Percentiles rank a stretch among this genome's conserved stretches.
Evolutionary conservation across 2,113 vertebrate species (phyloP).

Genomic region (Lichenostomus cassidix): DNA sequence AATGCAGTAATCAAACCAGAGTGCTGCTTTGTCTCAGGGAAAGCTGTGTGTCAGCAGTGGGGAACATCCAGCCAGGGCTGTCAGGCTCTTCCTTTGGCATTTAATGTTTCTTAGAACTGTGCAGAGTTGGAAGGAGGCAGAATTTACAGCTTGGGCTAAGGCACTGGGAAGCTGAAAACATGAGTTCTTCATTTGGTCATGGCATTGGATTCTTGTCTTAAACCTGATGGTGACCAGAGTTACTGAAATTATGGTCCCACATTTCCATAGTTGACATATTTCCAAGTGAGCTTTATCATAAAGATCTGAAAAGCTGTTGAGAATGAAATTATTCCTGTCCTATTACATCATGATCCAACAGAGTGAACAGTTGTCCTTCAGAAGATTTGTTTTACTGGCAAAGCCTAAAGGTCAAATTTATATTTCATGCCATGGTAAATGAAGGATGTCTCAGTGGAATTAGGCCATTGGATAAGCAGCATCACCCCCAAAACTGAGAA

Average conservation of each 20-base stretch:
- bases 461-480: background rate
- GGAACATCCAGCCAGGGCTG: background rate
- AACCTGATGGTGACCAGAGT: background rate
- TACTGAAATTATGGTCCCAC: background rate
- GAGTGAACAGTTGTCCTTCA: background rate
- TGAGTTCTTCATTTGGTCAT: background rate
- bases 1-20: background rate
- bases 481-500: background rate
- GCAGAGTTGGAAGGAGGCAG: background rate
- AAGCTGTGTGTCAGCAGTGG: background rate
- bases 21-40: background rate
- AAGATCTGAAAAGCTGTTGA: background rate
- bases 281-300: background rate
- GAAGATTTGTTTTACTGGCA: background rate
- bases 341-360: background rate
- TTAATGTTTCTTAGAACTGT: background rate
- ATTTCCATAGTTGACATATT: background rate
- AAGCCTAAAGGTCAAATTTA: conserved; percentile 17
- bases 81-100: background rate
- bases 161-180: background rate
- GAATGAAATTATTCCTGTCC: background rate
- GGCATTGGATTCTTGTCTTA: background rate
- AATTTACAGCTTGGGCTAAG: background rate
- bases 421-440: background rate
- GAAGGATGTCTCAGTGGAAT: background rate